Evolutionary conservation across 2,888 invertebrate species (phyloP).

Genomic region (Merodon equestris): DNA sequence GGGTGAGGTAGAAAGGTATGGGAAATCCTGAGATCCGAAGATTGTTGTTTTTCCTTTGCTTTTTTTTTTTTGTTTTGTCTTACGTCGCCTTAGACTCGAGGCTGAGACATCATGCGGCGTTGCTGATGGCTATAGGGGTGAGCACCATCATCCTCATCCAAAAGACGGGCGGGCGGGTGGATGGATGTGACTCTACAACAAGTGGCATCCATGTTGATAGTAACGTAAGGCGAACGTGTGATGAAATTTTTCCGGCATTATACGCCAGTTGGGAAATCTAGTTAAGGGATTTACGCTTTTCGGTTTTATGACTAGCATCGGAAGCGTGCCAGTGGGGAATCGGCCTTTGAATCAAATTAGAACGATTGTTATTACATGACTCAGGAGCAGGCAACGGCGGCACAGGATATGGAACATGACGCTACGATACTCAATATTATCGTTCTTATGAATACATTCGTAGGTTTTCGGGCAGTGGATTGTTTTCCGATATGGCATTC

Average conservation of each 20-base stretch:
- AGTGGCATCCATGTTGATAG: constrained; percentile 64
- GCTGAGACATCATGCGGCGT: background rate
- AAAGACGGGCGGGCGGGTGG: too few species aligned
- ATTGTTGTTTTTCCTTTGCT: constrained; percentile 20
- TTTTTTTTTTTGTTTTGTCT: constrained; percentile 28
- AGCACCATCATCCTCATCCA: too few species aligned
- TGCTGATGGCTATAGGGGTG: too few species aligned
- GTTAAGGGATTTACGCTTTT: constrained; percentile 68
- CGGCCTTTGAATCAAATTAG: constrained; percentile 68
- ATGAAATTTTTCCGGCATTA: constrained; percentile 68
- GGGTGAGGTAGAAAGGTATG: background rate
- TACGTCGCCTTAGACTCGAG: constrained; percentile 4
- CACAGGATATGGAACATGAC: constrained; percentile 5
- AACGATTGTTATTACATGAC: constrained; percentile 66
- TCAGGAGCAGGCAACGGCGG: constrained; percentile 27
- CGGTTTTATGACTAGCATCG: constrained; percentile 65
- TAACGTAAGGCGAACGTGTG: constrained; percentile 63
- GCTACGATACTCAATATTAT: constrained; percentile 4
- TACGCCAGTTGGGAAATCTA: constrained; percentile 69
- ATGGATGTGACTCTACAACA: background rate
- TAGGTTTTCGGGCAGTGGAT: constrained; percentile 42
- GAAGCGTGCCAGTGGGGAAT: constrained; percentile 69
- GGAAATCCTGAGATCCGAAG: constrained; percentile 3
- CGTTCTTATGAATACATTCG: too few species aligned
- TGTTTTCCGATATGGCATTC: constrained; percentile 60